Conservation (phyloP, 2,797 vertebrate genomes). For the Ciconia nigra region DNA sequence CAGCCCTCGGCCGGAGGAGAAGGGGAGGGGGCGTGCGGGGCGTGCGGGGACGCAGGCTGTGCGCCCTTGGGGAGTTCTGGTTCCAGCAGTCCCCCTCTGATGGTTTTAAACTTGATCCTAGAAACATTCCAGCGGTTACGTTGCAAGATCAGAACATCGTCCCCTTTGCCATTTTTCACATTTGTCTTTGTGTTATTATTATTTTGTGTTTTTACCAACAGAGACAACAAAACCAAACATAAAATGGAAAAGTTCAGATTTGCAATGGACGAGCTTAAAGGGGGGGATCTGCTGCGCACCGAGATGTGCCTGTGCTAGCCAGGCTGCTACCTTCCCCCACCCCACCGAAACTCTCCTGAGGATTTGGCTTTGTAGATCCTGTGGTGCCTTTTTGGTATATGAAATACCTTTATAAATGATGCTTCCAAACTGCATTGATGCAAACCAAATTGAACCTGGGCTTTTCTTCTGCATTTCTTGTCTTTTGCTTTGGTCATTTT, state of each 20-base stretch:
- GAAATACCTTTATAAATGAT: constrained; percentile 52
- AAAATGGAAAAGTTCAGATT: background rate
- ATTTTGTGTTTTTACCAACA: background rate
- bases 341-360: background rate
- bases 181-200: background rate
- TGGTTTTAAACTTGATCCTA: background rate
- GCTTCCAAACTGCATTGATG: constrained; percentile 55
- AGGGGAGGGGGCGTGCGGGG: background rate
- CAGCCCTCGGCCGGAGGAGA: background rate
- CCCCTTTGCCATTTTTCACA: background rate
- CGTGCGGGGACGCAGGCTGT: fast-evolving
- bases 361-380: constrained; percentile 79
- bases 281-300: background rate
- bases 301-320: background rate
- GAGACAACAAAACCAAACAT: background rate
- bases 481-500: constrained; percentile 32
- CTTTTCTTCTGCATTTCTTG: constrained; percentile 15
- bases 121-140: background rate
- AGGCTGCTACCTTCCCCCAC: background rate
- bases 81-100: background rate
- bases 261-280: background rate
- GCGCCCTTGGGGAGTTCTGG: background rate
- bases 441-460: constrained; percentile 58
- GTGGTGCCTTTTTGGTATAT: constrained; percentile 86
- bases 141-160: background rate